Evolutionary conservation across 2,113 vertebrate species (phyloP).

Genomic region (Ochotona princeps): DNA sequence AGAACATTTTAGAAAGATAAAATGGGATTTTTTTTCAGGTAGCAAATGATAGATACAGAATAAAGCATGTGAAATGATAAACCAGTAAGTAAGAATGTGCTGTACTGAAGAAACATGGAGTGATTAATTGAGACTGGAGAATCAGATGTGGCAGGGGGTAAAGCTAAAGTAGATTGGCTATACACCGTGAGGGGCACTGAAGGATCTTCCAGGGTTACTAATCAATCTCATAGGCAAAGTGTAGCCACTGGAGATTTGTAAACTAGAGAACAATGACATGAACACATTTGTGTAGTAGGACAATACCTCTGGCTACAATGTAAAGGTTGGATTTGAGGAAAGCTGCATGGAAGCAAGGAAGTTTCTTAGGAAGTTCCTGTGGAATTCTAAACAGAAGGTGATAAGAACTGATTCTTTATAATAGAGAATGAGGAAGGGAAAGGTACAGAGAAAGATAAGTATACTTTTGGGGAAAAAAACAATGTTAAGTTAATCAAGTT

Average conservation of each 20-base stretch:
- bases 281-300: not conserved
- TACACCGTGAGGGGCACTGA: not conserved
- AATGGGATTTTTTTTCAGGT: not conserved
- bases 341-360: not conserved
- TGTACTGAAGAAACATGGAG: not conserved
- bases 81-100: not conserved
- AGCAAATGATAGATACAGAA: not conserved
- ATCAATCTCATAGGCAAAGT: not conserved
- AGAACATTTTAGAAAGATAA: not conserved
- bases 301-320: not conserved
- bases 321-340: not conserved
- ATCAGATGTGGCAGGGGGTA: not conserved
- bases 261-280: not conserved
- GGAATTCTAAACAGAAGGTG: slow-evolving; percentile 24
- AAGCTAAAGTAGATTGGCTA: not conserved
- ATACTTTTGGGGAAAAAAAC: slow-evolving; percentile 4
- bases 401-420: not conserved
- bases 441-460: not conserved
- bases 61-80: not conserved
- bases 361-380: not conserved
- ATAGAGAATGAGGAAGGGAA: not conserved
- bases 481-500: not conserved
- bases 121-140: not conserved
- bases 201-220: not conserved
- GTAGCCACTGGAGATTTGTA: slow-evolving; percentile 3